A percentile compares a stretch with the other conserved stretches of the same genome.
These are phyloP conservation scores for Myotis vivesi DNA, from an alignment of 2,797 vertebrate genomes.

Conservation along the genomic window DNA sequence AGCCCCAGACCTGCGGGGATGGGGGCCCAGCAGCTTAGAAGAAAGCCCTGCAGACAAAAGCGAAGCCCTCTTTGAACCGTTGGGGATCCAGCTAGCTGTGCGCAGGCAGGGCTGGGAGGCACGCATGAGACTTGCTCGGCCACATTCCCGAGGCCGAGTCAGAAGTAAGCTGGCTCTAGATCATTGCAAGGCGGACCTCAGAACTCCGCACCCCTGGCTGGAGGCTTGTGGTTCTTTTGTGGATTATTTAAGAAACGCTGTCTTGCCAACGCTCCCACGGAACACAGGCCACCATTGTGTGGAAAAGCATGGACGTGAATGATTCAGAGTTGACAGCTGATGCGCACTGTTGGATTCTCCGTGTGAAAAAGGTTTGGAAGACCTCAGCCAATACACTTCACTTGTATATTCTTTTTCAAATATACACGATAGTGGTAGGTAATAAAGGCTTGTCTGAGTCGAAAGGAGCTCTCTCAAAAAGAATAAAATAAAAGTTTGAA, in stretches of 20 bases:
- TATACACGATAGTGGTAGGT: neutral
- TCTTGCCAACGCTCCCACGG: neutral
- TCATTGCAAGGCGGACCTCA: neutral
- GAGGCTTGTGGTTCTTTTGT: neutral
- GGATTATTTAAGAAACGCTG: neutral
- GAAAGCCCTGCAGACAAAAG: neutral
- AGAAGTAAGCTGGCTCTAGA: neutral
- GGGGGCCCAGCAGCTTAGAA: neutral
- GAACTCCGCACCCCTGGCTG: neutral
- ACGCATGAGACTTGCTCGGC: neutral
- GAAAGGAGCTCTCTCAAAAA: neutral
- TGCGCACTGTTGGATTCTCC: neutral
- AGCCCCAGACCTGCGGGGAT: neutral
- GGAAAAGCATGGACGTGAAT: neutral
- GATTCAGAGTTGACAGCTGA: neutral
- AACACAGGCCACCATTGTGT: neutral
- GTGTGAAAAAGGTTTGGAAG: neutral
- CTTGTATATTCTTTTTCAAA: neutral
- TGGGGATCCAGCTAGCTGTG: neutral
- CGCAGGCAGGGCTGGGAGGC: neutral
- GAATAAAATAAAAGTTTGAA: neutral
- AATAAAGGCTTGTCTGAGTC: neutral
- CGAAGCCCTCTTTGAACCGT: neutral
- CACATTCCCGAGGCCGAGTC: neutral
- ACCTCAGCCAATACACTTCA: neutral